A percentile compares a stretch with the other conserved stretches of the same genome.
Evolutionary conservation across 2,113 vertebrate species (phyloP).

Genomic region (Carlito syrichta): DNA sequence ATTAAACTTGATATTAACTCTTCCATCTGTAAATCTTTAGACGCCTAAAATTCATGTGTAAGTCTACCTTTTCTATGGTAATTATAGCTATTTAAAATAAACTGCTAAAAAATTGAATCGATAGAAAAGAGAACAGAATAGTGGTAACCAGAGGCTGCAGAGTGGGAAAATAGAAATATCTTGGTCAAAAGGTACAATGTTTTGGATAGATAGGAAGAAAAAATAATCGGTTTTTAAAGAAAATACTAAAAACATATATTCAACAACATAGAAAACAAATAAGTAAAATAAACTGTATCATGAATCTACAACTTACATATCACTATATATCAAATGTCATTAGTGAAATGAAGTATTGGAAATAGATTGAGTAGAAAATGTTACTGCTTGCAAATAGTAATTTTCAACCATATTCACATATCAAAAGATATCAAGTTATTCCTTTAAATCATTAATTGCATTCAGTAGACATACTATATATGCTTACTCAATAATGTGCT

Average conservation of each 20-base stretch:
- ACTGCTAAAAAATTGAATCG: not conserved
- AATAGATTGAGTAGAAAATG: not conserved
- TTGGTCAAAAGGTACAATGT: not conserved
- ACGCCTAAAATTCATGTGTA: not conserved
- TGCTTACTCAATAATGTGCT: not conserved
- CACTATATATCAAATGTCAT: not conserved
- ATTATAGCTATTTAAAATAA: not conserved
- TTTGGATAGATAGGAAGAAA: not conserved
- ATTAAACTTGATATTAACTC: not conserved
- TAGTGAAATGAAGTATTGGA: not conserved
- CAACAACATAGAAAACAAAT: not conserved
- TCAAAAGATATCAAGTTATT: not conserved
- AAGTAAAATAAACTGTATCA: not conserved
- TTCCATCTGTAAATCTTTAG: not conserved
- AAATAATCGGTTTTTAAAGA: not conserved
- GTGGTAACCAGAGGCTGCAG: not conserved
- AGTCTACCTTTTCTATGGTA: not conserved
- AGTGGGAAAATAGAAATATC: not conserved
- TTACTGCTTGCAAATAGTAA: not conserved
- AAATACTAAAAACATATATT: too few relatives aligned
- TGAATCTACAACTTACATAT: not conserved
- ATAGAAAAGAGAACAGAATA: not conserved
- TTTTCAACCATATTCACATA: not conserved
- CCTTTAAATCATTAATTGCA: not conserved
- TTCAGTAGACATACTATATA: not conserved